A percentile compares a stretch with the other conserved stretches of the same genome.
Conservation (phyloP, 2,113 vertebrate genomes). For the Aplodontia rufa region DNA sequence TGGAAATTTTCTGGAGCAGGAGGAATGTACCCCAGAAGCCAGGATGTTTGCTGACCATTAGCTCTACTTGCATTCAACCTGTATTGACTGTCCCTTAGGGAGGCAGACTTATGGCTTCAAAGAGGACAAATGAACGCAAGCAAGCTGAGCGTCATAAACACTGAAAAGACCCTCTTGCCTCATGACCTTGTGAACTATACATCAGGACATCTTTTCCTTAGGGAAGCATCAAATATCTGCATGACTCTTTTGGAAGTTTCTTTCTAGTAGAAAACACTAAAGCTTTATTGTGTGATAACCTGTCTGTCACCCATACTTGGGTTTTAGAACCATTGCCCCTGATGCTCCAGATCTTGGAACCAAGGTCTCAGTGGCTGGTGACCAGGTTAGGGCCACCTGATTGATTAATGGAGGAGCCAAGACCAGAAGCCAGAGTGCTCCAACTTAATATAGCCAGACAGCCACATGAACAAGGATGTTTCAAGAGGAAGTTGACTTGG, state of each 20-base stretch:
- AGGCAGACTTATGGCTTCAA: neutral
- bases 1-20: conserved; percentile 71
- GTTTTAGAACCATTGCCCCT: conserved; percentile 6
- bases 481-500: neutral
- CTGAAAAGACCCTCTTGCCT: neutral
- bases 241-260: neutral
- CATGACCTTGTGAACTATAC: neutral
- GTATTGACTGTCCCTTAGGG: conserved; percentile 37
- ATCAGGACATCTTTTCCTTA: neutral
- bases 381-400: neutral
- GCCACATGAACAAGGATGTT: neutral
- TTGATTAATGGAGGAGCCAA: neutral
- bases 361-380: neutral
- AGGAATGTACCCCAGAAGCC: conserved; percentile 55
- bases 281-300: neutral
- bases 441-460: neutral
- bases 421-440: neutral
- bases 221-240: neutral
- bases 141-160: neutral
- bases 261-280: neutral
- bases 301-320: neutral
- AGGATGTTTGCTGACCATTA: conserved; percentile 62
- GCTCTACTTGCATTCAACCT: conserved; percentile 41
- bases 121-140: conserved; percentile 2
- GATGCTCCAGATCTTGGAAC: neutral